Evolutionary conservation across 2,113 vertebrate genomes (phyloP), one percentile per base, ranked within the genome.

Genomic region (Echinops telfairi): DNA sequence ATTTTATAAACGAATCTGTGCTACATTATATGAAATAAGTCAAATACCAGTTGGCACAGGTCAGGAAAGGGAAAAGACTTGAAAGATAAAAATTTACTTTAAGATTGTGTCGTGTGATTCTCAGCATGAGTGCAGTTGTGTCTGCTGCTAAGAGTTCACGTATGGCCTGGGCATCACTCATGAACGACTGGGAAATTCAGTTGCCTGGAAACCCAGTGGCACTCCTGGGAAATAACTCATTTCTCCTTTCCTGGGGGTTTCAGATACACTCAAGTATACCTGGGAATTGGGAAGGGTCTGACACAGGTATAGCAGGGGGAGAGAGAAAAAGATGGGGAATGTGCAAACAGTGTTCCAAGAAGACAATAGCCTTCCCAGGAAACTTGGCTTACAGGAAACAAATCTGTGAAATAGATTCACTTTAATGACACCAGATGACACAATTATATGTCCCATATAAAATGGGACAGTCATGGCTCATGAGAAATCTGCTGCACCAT

Each of bases 41-140:
- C 73, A 91, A 91, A 76, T 85, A 83, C 36, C 23, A 43, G 62
- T 71, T 76, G 43, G 76, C 64, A 91, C 62, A 95, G 75, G 40
- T 87, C 88, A 93, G 12, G 31, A 73, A 95, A 68, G 29, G 81
- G 83, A 79, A 95, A 83, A 91, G 33, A 85, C 38, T 77, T 19
- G 81, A 43, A 90, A 70, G 70, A 38, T 66, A 79, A 82, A 79
- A 87, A 85, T 90, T 87, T 62, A 85, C 87, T 84, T 93, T 70
- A 77, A 77, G 43, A 82, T 64, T 57, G 27, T 73, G 17, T 23
- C 20, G 33, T 89, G 62, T 80, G 73, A 78, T 64, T 89, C 47
- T 93, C 79, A 93, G 57, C 68, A 83, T 47, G 19, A 75, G 47
- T 4, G 0, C 1, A 4, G 6, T 27, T 84, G 58, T 58, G 40